Percentiles rank a stretch among this genome's conserved stretches.
Evolutionary conservation across 2,888 invertebrate genomes (phyloP).

Genomic region (Salticus scenicus): DNA sequence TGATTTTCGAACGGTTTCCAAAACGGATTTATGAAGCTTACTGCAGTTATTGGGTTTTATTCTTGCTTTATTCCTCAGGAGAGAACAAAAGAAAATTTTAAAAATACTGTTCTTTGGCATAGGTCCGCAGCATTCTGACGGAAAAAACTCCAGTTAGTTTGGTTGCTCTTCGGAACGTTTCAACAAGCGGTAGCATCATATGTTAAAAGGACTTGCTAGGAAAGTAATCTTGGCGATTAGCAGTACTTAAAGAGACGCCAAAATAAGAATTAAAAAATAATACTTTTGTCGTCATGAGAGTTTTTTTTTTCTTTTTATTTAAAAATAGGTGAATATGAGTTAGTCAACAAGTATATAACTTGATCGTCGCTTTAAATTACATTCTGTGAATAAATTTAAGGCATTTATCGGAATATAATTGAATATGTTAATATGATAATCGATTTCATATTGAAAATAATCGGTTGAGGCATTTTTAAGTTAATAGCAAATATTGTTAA

Average conservation of each 20-base stretch:
- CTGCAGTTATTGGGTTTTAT: neutral
- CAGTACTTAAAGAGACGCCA: neutral
- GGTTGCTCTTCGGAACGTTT: neutral
- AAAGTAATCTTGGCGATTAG: neutral
- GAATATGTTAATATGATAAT: too few relatives aligned
- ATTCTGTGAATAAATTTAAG: too few relatives aligned
- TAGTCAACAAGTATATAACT: too few relatives aligned
- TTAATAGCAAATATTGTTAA: too few relatives aligned
- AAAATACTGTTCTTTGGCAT: neutral
- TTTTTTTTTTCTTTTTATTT: neutral
- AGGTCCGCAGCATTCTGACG: neutral
- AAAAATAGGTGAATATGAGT: neutral
- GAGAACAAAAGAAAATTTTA: constrained; percentile 7
- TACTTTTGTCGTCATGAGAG: neutral
- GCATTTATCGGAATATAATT: too few relatives aligned
- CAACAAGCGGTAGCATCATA: neutral
- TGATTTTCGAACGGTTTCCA: neutral
- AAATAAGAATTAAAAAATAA: neutral
- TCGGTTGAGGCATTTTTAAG: too few relatives aligned
- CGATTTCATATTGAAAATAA: too few relatives aligned
- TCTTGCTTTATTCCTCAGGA: neutral
- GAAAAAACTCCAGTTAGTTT: neutral
- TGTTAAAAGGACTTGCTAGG: neutral
- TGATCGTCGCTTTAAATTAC: too few relatives aligned
- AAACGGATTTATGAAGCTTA: neutral